These are phyloP conservation scores for Parazoanthus atlanticus DNA, from an alignment of 92 coral and sea anemone genomes.

Conservation along the genomic window DNA sequence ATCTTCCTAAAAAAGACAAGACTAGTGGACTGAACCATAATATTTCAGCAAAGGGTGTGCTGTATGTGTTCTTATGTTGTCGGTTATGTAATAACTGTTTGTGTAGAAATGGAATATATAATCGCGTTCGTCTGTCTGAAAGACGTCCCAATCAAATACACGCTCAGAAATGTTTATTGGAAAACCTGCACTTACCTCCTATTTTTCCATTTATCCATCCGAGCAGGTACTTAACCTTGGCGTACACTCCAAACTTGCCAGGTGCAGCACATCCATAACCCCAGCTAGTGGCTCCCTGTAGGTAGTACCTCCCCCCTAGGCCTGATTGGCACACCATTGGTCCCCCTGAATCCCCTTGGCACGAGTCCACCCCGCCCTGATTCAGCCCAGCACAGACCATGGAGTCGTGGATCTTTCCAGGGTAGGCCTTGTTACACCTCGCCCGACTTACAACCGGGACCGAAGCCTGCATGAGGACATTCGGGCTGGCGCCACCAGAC, in stretches of 20 bases:
- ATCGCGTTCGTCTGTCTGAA: no score
- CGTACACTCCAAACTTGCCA: slow-evolving; percentile 71
- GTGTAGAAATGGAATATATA: no score
- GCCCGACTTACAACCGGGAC: slow-evolving; percentile 64
- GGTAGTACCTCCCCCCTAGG: slow-evolving; percentile 57
- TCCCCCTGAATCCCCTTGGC: slow-evolving; percentile 74
- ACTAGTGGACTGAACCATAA: no score
- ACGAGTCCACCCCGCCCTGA: slow-evolving; percentile 68
- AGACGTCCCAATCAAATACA: no score
- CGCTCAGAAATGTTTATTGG: no score
- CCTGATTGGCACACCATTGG: slow-evolving; percentile 68
- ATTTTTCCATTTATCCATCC: slow-evolving; percentile 48
- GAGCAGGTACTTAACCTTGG: slow-evolving; percentile 57
- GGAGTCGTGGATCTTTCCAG: slow-evolving; percentile 63
- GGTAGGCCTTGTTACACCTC: slow-evolving; percentile 60
- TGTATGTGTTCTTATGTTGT: no score
- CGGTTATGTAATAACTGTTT: no score
- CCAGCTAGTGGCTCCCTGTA: slow-evolving; percentile 74
- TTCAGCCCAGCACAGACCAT: slow-evolving; percentile 73
- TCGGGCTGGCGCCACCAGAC: slow-evolving; percentile 14
- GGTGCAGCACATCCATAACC: slow-evolving; percentile 67
- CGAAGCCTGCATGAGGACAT: slow-evolving; percentile 25
- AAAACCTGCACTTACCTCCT: slow-evolving; percentile 25
- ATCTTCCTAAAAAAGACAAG: no score
- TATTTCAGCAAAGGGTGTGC: no score